Conservation (phyloP, 2,888 invertebrate genomes). For the Unio pictorum region DNA sequence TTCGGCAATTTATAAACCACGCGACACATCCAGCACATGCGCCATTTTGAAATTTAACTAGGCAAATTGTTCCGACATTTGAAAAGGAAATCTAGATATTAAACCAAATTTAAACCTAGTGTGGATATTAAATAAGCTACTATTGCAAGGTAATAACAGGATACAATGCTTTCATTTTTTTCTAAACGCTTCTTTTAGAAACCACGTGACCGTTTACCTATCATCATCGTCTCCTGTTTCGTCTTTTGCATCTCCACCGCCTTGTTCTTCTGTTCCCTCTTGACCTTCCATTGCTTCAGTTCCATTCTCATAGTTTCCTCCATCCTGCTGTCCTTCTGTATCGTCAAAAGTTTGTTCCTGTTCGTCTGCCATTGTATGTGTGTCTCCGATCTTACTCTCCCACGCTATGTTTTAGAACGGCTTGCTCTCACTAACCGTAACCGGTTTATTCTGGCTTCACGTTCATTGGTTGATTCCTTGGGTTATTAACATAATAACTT, state of each 20-base stretch:
- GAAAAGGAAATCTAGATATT: no score
- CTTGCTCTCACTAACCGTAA: no score
- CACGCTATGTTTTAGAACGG: no score
- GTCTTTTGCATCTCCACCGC: conserved; percentile 14
- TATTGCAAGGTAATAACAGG: background rate
- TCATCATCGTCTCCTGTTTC: conserved; percentile 38
- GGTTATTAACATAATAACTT: no score
- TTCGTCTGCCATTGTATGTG: background rate
- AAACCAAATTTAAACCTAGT: background rate
- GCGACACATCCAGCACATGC: no score
- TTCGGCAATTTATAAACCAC: no score
- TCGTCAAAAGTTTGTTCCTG: conserved; percentile 3
- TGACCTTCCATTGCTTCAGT: conserved; percentile 27
- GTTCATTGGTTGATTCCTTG: no score
- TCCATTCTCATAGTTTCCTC: conserved; percentile 2
- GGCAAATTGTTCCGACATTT: no score
- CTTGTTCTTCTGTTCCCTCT: conserved; percentile 24
- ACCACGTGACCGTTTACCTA: conserved; percentile 11
- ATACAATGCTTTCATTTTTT: background rate
- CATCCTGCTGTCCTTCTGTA: no score
- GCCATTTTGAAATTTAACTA: no score
- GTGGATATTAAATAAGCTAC: background rate
- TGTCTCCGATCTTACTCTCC: no score
- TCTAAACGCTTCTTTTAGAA: background rate
- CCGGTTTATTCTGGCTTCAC: no score